phyloP scores from a whole-genome alignment of 2,888 invertebrate genomes.

The Acleris cristana region DNA sequence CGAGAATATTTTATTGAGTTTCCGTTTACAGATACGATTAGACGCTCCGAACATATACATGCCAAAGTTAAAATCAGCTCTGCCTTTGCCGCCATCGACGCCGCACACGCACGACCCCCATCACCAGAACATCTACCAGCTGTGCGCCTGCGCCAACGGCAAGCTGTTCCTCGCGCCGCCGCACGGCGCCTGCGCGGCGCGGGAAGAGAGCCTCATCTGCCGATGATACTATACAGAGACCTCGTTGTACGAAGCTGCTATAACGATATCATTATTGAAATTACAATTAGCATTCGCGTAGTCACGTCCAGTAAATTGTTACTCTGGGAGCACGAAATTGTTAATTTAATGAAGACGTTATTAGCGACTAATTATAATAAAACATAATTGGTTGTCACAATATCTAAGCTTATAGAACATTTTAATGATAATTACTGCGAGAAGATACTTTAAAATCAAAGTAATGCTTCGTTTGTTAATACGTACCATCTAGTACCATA shows the following conservation, averaged over 20 bases:
- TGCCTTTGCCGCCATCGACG: slow-evolving; percentile 79
- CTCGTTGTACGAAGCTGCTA: slow-evolving; percentile 23
- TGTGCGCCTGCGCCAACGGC: slow-evolving; percentile 96
- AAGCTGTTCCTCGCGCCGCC: slow-evolving; percentile 94
- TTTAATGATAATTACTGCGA: too few relatives aligned
- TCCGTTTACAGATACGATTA: slow-evolving; percentile 82
- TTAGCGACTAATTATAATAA: not conserved
- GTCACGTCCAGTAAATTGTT: slow-evolving; percentile 4
- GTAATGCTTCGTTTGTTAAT: too few relatives aligned
- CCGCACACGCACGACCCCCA: slow-evolving; percentile 80
- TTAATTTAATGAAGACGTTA: not conserved
- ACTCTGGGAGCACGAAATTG: not conserved
- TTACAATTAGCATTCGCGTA: not conserved
- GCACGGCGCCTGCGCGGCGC: slow-evolving; percentile 89
- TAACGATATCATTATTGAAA: not conserved
- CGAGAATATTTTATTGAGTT: not conserved
- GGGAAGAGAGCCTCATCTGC: slow-evolving; percentile 80
- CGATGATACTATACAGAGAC: slow-evolving; percentile 66
- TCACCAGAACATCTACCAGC: slow-evolving; percentile 90
- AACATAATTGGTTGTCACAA: too few relatives aligned
- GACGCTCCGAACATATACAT: slow-evolving; percentile 87
- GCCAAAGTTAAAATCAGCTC: slow-evolving; percentile 86
- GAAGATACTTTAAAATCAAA: too few relatives aligned
- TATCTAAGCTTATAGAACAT: too few relatives aligned
- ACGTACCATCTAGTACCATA: not conserved